Conservation (phyloP, 2,888 invertebrate species). For the Tipula confusa region DNA sequence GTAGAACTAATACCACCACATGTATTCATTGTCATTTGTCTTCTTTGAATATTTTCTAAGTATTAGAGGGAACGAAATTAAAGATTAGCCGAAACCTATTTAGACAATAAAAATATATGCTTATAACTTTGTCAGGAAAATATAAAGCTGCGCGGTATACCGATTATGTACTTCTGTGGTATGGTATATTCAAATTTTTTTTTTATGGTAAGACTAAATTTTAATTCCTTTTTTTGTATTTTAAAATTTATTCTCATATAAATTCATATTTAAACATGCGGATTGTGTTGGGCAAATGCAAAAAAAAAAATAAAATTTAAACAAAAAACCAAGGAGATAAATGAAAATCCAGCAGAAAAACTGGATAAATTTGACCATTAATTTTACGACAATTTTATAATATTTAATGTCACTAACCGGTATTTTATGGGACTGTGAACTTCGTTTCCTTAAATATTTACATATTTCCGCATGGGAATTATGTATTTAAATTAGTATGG, state of each 20-base stretch:
- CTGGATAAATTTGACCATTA: slow-evolving; percentile 25
- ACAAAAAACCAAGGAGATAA: not conserved
- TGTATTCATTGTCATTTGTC: too few relatives aligned
- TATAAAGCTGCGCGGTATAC: not conserved
- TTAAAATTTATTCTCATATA: slow-evolving; percentile 17
- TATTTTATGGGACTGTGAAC: slow-evolving; percentile 8
- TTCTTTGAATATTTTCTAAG: too few relatives aligned
- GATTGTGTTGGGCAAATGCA: not conserved
- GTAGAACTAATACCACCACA: too few relatives aligned
- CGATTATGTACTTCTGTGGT: not conserved
- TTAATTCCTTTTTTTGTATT: slow-evolving; percentile 16
- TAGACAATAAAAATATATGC: too few relatives aligned
- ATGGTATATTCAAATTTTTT: not conserved
- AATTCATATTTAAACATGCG: slow-evolving; percentile 20
- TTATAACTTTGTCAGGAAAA: too few relatives aligned
- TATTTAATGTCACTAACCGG: slow-evolving; percentile 20
- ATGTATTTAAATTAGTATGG: not conserved
- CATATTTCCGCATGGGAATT: slow-evolving; percentile 5
- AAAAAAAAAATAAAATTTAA: not conserved
- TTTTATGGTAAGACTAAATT: not conserved
- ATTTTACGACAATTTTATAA: slow-evolving; percentile 25
- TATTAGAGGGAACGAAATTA: too few relatives aligned
- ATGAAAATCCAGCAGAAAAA: slow-evolving; percentile 3
- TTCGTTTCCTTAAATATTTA: not conserved
- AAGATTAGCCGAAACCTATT: too few relatives aligned